Evolutionary conservation across 2,113 vertebrate species (phyloP).

Genomic region (Macrotis lagotis): DNA sequence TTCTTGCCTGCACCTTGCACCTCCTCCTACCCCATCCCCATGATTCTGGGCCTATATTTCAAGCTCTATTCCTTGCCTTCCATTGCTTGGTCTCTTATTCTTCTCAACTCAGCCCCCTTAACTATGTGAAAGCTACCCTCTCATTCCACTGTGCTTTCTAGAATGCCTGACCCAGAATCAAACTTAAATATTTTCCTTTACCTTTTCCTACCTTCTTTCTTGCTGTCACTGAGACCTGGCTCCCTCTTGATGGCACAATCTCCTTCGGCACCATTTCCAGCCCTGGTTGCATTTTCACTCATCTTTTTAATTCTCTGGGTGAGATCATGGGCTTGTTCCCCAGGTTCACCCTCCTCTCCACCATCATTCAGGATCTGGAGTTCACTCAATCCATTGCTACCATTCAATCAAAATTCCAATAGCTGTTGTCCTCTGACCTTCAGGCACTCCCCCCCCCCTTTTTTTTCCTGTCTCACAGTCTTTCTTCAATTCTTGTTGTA

Average conservation of each 20-base stretch:
- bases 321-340: background rate
- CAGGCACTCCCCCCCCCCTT: background rate
- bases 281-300: background rate
- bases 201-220: background rate
- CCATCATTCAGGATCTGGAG: background rate
- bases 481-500: background rate
- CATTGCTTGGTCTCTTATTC: background rate
- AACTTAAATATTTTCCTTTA: background rate
- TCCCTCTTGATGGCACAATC: background rate
- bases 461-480: background rate
- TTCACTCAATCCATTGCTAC: background rate
- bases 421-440: background rate
- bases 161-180: background rate
- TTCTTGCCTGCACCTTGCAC: background rate
- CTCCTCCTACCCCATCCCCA: too few relatives aligned
- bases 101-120: background rate
- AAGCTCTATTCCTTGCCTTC: background rate
- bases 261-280: background rate
- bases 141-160: background rate
- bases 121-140: background rate
- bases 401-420: background rate
- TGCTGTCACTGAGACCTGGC: background rate
- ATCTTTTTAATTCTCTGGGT: background rate
- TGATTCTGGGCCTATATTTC: too few relatives aligned
- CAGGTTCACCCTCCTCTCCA: background rate